These are phyloP conservation scores for Halocaridina rubra DNA, from an alignment of 2,888 invertebrate species.

Conservation along the genomic window DNA sequence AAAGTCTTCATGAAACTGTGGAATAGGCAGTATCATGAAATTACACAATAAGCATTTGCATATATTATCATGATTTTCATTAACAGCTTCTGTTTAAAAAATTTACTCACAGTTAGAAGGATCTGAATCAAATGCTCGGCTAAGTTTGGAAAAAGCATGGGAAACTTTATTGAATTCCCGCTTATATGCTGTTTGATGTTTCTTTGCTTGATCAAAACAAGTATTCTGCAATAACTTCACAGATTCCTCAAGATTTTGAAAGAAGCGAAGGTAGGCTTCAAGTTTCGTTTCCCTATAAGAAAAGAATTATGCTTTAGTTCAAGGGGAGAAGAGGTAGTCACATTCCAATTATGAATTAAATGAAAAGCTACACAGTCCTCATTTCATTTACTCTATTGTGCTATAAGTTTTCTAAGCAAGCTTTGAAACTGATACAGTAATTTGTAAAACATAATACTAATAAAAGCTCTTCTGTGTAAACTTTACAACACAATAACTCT, in stretches of 20 bases:
- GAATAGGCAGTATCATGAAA: too few species aligned
- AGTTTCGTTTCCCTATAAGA: slow-evolving; percentile 78
- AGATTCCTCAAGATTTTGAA: slow-evolving; percentile 86
- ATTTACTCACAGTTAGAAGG: slow-evolving; percentile 64
- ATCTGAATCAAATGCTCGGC: slow-evolving; percentile 77
- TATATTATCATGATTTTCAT: too few species aligned
- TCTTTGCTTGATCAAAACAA: slow-evolving; percentile 86
- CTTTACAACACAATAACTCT: not conserved
- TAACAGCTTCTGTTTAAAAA: too few species aligned
- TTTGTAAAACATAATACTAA: not conserved
- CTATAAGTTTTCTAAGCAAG: not conserved
- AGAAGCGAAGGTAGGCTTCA: slow-evolving; percentile 85
- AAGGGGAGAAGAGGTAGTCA: too few species aligned
- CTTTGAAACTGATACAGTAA: not conserved
- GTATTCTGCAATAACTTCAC: slow-evolving; percentile 85
- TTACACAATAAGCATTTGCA: too few species aligned
- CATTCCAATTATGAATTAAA: too few species aligned
- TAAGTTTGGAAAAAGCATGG: slow-evolving; percentile 85
- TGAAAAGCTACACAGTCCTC: too few species aligned
- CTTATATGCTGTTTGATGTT: slow-evolving; percentile 85
- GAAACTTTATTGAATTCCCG: slow-evolving; percentile 92
- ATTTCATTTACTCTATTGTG: too few species aligned
- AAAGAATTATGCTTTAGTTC: slow-evolving; percentile 10
- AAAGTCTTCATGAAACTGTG: too few species aligned
- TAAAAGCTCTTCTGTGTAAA: not conserved